phyloP scores from a whole-genome alignment of 2,888 invertebrate species.

The Ormyrus rosae region DNA sequence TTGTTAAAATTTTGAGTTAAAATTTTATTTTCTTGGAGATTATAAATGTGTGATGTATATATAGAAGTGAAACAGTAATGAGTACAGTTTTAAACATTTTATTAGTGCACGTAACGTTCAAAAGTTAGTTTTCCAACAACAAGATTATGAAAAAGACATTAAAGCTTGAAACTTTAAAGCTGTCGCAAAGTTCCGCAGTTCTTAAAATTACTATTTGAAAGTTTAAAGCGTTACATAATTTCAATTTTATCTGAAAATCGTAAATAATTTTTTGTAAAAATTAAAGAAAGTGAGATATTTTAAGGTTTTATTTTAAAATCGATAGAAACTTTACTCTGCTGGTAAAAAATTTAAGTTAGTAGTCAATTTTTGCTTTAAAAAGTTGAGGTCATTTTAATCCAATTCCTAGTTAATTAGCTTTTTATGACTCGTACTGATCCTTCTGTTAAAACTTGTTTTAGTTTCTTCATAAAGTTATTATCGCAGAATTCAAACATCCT shows the following conservation, averaged over 20 bases:
- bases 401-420: too few relatives aligned
- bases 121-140: not conserved
- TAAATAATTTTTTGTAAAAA: not conserved
- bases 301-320: too few relatives aligned
- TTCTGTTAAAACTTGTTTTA: too few relatives aligned
- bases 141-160: constrained; percentile 5
- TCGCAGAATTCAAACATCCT: too few relatives aligned
- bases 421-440: too few relatives aligned
- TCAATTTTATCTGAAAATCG: not conserved
- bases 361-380: too few relatives aligned
- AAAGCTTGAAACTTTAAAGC: not conserved
- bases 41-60: not conserved
- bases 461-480: too few relatives aligned
- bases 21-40: not conserved
- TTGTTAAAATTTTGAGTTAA: not conserved
- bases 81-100: not conserved
- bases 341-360: too few relatives aligned
- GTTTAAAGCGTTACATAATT: not conserved
- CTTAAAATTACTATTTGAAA: not conserved
- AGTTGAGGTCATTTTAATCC: too few relatives aligned
- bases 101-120: not conserved
- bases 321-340: too few relatives aligned
- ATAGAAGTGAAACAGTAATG: not conserved
- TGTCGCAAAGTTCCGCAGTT: not conserved
- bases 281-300: not conserved